Conservation (phyloP, 1,140 invertebrate species). For the Nixonia krombeini region DNA sequence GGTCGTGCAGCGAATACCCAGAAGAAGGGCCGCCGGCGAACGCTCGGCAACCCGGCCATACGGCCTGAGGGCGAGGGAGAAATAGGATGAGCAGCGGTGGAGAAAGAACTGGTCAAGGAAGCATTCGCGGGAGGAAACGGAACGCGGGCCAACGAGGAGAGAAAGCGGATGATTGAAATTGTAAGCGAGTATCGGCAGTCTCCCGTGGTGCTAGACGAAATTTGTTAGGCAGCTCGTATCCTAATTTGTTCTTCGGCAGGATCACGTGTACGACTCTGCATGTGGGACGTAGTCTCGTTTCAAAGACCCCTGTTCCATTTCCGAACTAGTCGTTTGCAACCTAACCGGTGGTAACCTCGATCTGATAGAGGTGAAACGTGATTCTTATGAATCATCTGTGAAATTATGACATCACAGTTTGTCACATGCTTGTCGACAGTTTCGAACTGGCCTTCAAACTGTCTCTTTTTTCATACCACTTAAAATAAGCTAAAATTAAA, state of each 20-base stretch:
- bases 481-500: no score
- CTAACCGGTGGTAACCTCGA: no score
- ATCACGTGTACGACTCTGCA: slow-evolving; percentile 18
- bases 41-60: slow-evolving; percentile 46
- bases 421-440: no score
- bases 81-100: slow-evolving; percentile 1
- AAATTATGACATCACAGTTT: no score
- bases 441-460: no score
- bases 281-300: slow-evolving; percentile 34
- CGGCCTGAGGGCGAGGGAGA: slow-evolving; percentile 15
- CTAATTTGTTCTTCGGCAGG: slow-evolving; percentile 52
- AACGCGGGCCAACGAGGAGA: slow-evolving; percentile 8
- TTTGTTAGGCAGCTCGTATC: slow-evolving; percentile 60
- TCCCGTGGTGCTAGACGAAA: slow-evolving; percentile 64
- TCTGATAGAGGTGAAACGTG: no score
- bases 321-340: slow-evolving; percentile 42
- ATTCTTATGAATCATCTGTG: no score
- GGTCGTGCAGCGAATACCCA: slow-evolving; percentile 11
- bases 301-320: slow-evolving; percentile 38
- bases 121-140: neutral
- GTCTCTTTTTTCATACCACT: no score
- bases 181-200: slow-evolving; percentile 44
- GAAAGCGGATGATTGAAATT: slow-evolving; percentile 29
- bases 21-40: no score
- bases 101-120: slow-evolving; percentile 8